A percentile compares a stretch with the other conserved stretches of the same genome.
These are phyloP conservation scores for Hemichromis elongatus DNA, from an alignment of 2,113 vertebrate species.

Conservation along the genomic window DNA sequence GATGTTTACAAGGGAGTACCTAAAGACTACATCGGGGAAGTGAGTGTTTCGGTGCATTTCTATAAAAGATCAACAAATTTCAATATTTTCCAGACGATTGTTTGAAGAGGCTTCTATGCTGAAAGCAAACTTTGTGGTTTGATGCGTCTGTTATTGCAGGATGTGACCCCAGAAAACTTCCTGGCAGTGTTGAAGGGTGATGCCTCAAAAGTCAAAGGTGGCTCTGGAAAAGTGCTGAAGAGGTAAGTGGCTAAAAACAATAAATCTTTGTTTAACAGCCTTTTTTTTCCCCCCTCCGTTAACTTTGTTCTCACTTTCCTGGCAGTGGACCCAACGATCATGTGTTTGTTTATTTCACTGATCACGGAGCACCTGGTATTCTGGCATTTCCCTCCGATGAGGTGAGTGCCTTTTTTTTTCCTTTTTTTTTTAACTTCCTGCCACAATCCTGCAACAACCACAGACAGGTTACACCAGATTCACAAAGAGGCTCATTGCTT, in stretches of 20 bases:
- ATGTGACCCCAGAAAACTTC: constrained; percentile 90
- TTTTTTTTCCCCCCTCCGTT: background rate
- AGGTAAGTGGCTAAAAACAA: constrained; percentile 70
- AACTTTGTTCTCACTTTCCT: constrained; percentile 17
- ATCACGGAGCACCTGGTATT: constrained; percentile 88
- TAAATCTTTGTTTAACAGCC: too few relatives aligned
- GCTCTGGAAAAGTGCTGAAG: constrained; percentile 90
- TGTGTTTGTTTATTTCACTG: constrained; percentile 94
- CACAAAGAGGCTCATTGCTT: background rate
- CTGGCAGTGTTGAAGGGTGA: constrained; percentile 90
- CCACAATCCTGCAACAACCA: background rate
- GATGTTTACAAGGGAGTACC: constrained; percentile 89
- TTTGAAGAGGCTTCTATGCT: background rate
- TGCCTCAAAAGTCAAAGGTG: constrained; percentile 75
- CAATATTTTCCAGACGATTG: background rate
- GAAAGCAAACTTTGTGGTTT: background rate
- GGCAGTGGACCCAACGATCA: constrained; percentile 89
- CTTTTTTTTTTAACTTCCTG: background rate
- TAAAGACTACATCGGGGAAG: constrained; percentile 87
- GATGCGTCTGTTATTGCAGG: constrained; percentile 57
- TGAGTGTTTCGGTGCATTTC: constrained; percentile 49
- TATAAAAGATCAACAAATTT: background rate
- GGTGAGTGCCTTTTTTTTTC: constrained; percentile 69
- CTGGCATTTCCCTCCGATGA: constrained; percentile 88
- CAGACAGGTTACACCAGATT: background rate